Evolutionary conservation across 2,888 invertebrate species (phyloP).

Genomic region (Harpagoxenus sublaevis): DNA sequence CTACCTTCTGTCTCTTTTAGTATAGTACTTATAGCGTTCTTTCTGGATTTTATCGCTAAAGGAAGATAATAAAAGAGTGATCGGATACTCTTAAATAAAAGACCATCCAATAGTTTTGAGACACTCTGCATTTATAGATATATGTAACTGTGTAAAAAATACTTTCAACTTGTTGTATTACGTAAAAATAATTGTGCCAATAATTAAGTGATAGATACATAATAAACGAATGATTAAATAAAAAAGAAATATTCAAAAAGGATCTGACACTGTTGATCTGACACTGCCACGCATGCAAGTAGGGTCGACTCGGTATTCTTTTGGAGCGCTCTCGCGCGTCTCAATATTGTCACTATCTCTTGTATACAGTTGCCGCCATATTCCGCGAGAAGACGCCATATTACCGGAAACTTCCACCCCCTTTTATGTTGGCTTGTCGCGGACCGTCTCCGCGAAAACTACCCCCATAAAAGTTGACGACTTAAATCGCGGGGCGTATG

Average conservation of each 20-base stretch:
- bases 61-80: background rate
- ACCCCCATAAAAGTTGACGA: slow-evolving; percentile 85
- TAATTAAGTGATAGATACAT: background rate
- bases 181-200: background rate
- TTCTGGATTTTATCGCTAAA: background rate
- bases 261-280: slow-evolving; percentile 5
- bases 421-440: slow-evolving; percentile 78
- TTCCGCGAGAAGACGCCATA: slow-evolving; percentile 83
- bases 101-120: background rate
- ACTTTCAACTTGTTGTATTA: background rate
- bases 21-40: background rate
- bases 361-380: slow-evolving; percentile 84
- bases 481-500: slow-evolving; percentile 84
- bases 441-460: slow-evolving; percentile 82
- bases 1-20: background rate
- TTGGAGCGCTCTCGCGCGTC: slow-evolving; percentile 65
- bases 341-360: slow-evolving; percentile 85
- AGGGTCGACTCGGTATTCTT: slow-evolving; percentile 65
- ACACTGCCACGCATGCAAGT: background rate
- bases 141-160: background rate
- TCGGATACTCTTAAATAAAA: background rate
- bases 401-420: slow-evolving; percentile 80
- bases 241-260: slow-evolving; percentile 4
- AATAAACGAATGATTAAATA: background rate
- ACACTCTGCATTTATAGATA: background rate